phyloP scores from a whole-genome alignment of 2,113 vertebrate species.

The Mus spicilegus region DNA sequence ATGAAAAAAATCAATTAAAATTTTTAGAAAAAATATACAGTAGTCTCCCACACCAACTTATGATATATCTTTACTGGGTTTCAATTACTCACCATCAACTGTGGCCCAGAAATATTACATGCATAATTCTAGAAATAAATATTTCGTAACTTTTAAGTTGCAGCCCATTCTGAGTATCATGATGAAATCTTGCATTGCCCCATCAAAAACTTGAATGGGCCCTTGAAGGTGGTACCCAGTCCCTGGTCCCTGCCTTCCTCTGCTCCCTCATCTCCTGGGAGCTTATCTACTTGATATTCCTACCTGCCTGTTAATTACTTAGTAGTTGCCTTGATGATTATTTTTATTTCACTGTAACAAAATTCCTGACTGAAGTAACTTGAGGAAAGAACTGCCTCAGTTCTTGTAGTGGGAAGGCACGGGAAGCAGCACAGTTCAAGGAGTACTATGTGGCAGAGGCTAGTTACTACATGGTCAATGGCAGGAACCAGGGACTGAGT shows the following conservation, averaged over 20 bases:
- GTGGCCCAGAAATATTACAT: neutral
- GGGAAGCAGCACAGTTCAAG: neutral
- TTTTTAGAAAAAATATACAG: constrained; percentile 2
- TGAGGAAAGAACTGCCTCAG: neutral
- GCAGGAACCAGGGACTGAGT: neutral
- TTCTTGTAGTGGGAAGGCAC: neutral
- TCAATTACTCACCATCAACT: neutral
- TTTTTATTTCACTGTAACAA: neutral
- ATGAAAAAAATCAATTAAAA: constrained; percentile 42
- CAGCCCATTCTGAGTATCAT: neutral
- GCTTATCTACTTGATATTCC: neutral
- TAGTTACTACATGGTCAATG: neutral
- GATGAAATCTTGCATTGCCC: neutral
- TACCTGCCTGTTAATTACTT: neutral
- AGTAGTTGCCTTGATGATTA: neutral
- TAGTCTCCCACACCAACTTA: neutral
- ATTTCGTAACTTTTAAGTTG: neutral
- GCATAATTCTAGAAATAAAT: neutral
- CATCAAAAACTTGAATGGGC: neutral
- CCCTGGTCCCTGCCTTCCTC: neutral
- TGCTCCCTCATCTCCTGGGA: neutral
- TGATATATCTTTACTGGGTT: neutral
- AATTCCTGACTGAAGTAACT: neutral
- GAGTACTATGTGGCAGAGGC: neutral
- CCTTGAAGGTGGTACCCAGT: neutral